Percentiles rank a stretch among this genome's conserved stretches.
phyloP scores from a whole-genome alignment of 1,140 invertebrate species.

The Euwallacea similis region DNA sequence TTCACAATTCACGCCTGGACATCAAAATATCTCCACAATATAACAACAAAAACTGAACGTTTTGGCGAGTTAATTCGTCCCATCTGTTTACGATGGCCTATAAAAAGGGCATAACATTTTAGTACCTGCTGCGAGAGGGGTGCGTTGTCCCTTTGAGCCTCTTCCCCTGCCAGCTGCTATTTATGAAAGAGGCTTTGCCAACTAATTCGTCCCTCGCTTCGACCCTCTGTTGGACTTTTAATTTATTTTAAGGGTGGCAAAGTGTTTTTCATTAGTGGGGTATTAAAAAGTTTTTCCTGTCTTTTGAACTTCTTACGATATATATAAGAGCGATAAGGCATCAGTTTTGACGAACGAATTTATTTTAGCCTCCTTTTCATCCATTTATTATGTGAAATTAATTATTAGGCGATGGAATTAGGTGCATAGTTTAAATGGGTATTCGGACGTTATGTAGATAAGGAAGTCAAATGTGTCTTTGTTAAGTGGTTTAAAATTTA shows the following conservation, averaged over 20 bases:
- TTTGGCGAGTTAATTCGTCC: constrained; percentile 7
- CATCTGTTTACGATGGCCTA: constrained; percentile 12
- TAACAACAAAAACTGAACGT: neutral
- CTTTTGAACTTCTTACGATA: too few species aligned
- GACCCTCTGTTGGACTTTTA: constrained; percentile 12
- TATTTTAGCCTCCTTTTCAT: too few species aligned
- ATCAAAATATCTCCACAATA: too few species aligned
- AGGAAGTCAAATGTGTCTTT: too few species aligned
- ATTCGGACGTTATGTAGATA: too few species aligned
- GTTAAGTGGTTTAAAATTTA: too few species aligned
- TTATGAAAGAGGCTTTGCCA: constrained; percentile 18
- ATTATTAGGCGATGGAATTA: too few species aligned
- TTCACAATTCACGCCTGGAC: too few species aligned
- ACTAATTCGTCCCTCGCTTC: constrained; percentile 19
- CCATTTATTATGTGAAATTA: too few species aligned
- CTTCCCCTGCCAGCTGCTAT: constrained; percentile 16
- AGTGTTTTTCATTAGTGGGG: constrained; percentile 4
- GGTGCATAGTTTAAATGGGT: too few species aligned
- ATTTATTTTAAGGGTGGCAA: constrained; percentile 15
- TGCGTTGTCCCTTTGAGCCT: constrained; percentile 4
- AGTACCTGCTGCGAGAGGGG: constrained; percentile 17
- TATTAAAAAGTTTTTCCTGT: neutral
- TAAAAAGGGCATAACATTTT: constrained; percentile 21
- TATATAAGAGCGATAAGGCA: too few species aligned
- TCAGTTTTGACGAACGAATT: too few species aligned